Base-by-base conservation (phyloP, 2,888 invertebrate genomes). In the Diadromus collaris region DNA sequence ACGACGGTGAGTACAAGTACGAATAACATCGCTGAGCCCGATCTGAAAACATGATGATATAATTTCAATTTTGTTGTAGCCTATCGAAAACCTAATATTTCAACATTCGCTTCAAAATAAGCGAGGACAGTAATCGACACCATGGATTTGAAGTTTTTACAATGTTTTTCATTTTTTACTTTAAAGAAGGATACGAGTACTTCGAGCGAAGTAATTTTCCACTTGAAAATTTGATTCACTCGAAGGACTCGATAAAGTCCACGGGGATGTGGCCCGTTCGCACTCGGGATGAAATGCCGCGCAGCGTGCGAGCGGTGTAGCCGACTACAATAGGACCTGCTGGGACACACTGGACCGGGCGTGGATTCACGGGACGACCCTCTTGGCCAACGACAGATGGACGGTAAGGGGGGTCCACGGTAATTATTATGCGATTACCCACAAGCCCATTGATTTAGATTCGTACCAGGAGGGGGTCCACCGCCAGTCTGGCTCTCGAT, bases 371-470 rank as follows among this genome's bases (percentile, higher is more conserved):
- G 80, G 82, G 82, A 86, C 82, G 82, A 82, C 83, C 88, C 85
- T 85, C 83, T 74, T 84, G 84, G 85, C 84, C 83, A 85, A 80
- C 84, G 89, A 90, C 90, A 90, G 90, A 90, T 90, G 90, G 86
- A 85, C 86, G 81, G 86, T 86, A 87, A 85, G 84, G 89, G 89
- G 89, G 87, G 89, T 87, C 88, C 85, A 79, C 84, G 85, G 89
- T 90, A 90, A 90, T 90, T 90, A 90, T 90, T 89, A 90, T 90
- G 89, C 89, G 90, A 90, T 90, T 90, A 90, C 89, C 90, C 90
- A 89, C 90, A 89, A 89, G 89, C 86, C 88, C 89, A 90, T 89
- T 90, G 90, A 90, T 90, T 90, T 89, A 90, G 89, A 90, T 89
- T 88, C 88, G 84, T 79, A 79, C 68, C 77, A 84, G 87, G 87